A percentile compares a stretch with the other conserved stretches of the same genome.
phyloP scores from a whole-genome alignment of 2,888 invertebrate species.

The Branchipolynoe longqiensis region DNA sequence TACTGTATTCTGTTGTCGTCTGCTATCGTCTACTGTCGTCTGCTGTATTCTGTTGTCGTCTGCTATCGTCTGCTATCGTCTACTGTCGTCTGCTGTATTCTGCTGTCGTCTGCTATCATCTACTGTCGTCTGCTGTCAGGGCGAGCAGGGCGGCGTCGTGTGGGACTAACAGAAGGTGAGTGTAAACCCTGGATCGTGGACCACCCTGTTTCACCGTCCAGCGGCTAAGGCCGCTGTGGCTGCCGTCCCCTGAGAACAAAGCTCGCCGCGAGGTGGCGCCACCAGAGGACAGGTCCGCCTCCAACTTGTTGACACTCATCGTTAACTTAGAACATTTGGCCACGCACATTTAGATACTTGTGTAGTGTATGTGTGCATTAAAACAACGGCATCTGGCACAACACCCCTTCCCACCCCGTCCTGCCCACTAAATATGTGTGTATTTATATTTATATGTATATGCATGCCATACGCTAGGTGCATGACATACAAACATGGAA shows the following conservation, averaged over 20 bases:
- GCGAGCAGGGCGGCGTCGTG: neutral
- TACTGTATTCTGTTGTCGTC: too few species aligned
- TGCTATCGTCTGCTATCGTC: too few species aligned
- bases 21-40: too few species aligned
- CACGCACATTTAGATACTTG: neutral
- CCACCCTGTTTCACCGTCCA: conserved; percentile 47
- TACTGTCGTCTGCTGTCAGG: neutral
- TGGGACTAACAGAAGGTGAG: conserved; percentile 45
- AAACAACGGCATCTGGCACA: neutral
- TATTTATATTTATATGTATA: neutral
- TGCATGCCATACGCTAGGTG: neutral
- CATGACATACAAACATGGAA: conserved; percentile 15
- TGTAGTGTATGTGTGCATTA: too few species aligned
- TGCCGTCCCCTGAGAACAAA: conserved; percentile 9
- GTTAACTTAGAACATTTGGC: neutral
- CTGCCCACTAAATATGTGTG: neutral
- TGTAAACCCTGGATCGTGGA: conserved; percentile 21
- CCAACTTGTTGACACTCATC: conserved; percentile 26
- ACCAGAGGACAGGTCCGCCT: neutral
- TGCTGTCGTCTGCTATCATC: too few species aligned
- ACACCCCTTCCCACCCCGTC: neutral
- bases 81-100: too few species aligned
- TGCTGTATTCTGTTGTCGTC: too few species aligned
- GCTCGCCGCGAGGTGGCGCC: neutral
- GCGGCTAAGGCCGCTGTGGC: conserved; percentile 28